These are phyloP conservation scores for Holcopasites calliopsidis DNA, from an alignment of 1,140 invertebrate species.

Conservation along the genomic window DNA sequence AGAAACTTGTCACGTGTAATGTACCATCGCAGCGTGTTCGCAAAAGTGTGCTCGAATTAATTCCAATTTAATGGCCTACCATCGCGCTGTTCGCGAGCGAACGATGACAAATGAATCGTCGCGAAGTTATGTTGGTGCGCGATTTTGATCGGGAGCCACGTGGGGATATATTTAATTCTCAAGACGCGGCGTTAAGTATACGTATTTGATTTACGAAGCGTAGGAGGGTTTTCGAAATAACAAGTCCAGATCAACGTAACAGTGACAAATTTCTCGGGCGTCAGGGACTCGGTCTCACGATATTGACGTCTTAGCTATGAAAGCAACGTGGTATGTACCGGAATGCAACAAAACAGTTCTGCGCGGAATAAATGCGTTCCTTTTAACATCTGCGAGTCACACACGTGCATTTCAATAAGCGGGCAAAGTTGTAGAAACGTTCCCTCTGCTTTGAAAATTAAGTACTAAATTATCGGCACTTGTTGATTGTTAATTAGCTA, in stretches of 20 bases:
- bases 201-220: too few species aligned
- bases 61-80: background rate
- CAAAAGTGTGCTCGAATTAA: background rate
- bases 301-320: background rate
- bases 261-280: background rate
- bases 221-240: background rate
- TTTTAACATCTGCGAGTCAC: background rate
- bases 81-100: background rate
- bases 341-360: background rate
- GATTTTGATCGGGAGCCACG: too few species aligned
- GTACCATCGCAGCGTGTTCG: background rate
- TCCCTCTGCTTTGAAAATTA: background rate
- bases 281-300: too few species aligned
- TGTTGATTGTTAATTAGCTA: slow-evolving; percentile 13
- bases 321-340: background rate
- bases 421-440: background rate
- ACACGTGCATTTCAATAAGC: background rate
- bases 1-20: background rate
- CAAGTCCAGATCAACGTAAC: background rate
- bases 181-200: too few species aligned
- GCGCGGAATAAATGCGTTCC: background rate
- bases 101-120: background rate
- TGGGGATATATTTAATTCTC: background rate
- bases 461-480: background rate
- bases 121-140: background rate